Percentiles rank a stretch among this genome's conserved stretches.
These are phyloP conservation scores for Teleogryllus oceanicus DNA, from an alignment of 2,888 invertebrate species.

Conservation along the genomic window DNA sequence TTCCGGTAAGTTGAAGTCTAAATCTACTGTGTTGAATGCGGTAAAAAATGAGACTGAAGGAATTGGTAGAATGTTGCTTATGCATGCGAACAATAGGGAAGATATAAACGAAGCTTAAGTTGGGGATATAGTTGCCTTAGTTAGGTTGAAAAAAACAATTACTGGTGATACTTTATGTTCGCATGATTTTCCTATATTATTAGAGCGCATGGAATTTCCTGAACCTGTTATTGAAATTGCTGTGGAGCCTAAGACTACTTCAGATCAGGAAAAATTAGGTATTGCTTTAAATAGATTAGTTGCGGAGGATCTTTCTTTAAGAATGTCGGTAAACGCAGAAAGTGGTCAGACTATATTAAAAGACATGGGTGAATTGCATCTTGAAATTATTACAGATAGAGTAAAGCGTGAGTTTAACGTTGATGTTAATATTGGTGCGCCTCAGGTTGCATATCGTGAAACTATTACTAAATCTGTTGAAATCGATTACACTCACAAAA, in stretches of 20 bases:
- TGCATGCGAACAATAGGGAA: conserved; percentile 35
- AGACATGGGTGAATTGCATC: conserved; percentile 37
- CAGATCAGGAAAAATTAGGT: conserved; percentile 37
- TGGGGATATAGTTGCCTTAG: conserved; percentile 30
- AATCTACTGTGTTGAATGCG: conserved; percentile 22
- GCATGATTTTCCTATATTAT: conserved; percentile 19
- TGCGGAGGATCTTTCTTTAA: conserved; percentile 37
- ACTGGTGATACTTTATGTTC: conserved; percentile 32
- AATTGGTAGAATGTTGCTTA: conserved; percentile 29
- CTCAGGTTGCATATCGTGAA: conserved; percentile 33
- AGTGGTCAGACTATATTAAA: conserved; percentile 36
- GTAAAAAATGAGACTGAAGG: conserved; percentile 25
- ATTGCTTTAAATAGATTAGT: conserved; percentile 29
- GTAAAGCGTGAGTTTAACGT: conserved; percentile 38
- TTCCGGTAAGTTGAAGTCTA: conserved; percentile 32
- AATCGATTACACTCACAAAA: conserved; percentile 12
- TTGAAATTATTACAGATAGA: conserved; percentile 38
- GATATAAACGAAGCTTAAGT: conserved; percentile 27
- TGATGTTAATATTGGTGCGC: conserved; percentile 31
- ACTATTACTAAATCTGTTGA: conserved; percentile 23
- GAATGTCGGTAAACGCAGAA: conserved; percentile 30
- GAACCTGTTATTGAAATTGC: conserved; percentile 38
- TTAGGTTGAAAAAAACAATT: conserved; percentile 30
- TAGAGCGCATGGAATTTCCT: conserved; percentile 36
- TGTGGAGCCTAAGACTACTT: conserved; percentile 37